Percentiles rank a stretch among this genome's conserved stretches.
Conservation (phyloP, 2,113 vertebrate genomes). For the Aldabrachelys gigantea region DNA sequence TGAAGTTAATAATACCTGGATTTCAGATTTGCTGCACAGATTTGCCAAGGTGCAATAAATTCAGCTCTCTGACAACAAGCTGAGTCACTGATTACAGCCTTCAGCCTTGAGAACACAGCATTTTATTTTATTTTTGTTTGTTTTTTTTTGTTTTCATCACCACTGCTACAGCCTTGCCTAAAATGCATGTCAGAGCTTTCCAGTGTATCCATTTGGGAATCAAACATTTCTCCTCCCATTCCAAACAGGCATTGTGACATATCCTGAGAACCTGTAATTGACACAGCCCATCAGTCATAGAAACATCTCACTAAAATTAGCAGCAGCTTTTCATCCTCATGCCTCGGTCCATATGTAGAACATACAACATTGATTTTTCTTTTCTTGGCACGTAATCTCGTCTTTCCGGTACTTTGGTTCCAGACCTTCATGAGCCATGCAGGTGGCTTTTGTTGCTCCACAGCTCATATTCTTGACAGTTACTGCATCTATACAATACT, state of each 20-base stretch:
- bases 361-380: constrained; percentile 68
- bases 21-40: constrained; percentile 53
- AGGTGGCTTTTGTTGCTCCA: constrained; percentile 85
- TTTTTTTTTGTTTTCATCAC: constrained; percentile 61
- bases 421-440: constrained; percentile 78
- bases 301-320: constrained; percentile 61
- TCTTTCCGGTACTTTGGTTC: constrained; percentile 81
- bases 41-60: constrained; percentile 71
- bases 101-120: constrained; percentile 22
- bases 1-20: constrained; percentile 66
- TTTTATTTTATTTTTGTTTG: not conserved
- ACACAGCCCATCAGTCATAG: constrained; percentile 67
- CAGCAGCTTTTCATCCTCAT: constrained; percentile 60
- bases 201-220: constrained; percentile 55
- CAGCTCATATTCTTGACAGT: constrained; percentile 87
- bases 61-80: constrained; percentile 59
- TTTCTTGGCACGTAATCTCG: constrained; percentile 74
- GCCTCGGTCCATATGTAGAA: constrained; percentile 63
- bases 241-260: constrained; percentile 33
- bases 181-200: constrained; percentile 47
- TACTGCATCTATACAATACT: constrained; percentile 80
- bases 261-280: constrained; percentile 58
- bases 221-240: constrained; percentile 23
- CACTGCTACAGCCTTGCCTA: constrained; percentile 20
- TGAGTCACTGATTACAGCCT: constrained; percentile 53